Conservation (phyloP, 2,113 vertebrate species). For the Rhagologus leucostigma region DNA sequence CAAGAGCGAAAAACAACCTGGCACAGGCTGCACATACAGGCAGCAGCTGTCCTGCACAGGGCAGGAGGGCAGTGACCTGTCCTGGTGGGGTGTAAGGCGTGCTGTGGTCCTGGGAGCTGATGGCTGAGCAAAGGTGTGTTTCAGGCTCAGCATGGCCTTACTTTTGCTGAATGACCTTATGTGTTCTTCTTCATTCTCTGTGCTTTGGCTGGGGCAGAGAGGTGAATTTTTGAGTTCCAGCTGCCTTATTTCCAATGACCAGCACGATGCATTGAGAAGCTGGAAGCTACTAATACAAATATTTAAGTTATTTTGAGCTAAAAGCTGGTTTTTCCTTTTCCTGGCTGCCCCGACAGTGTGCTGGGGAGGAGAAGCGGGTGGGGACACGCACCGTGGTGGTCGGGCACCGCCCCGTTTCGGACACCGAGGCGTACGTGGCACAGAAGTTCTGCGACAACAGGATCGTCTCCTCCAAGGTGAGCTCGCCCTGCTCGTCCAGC, state of each 20-base stretch:
- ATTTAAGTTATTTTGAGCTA: rapidly evolving
- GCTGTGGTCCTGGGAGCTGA: not conserved
- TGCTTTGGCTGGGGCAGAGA: not conserved
- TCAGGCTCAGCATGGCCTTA: rapidly evolving
- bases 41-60: not conserved
- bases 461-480: constrained; percentile 97
- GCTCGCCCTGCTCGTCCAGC: not conserved
- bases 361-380: constrained; percentile 88
- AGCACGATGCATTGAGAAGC: rapidly evolving
- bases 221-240: not conserved
- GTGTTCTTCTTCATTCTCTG: rapidly evolving
- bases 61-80: not conserved
- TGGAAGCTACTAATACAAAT: not conserved
- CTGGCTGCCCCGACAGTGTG: constrained; percentile 73
- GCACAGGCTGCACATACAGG: not conserved
- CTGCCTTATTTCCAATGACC: rapidly evolving
- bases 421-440: constrained; percentile 81
- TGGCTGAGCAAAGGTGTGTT: not conserved
- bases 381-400: constrained; percentile 89
- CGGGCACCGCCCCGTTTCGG: constrained; percentile 76
- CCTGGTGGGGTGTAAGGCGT: rapidly evolving
- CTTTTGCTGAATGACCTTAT: rapidly evolving
- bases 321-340: not conserved
- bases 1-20: not conserved
- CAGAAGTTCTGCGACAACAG: constrained; percentile 95